Conservation (phyloP, 2,113 vertebrate species). For the Macroglossus sobrinus region DNA sequence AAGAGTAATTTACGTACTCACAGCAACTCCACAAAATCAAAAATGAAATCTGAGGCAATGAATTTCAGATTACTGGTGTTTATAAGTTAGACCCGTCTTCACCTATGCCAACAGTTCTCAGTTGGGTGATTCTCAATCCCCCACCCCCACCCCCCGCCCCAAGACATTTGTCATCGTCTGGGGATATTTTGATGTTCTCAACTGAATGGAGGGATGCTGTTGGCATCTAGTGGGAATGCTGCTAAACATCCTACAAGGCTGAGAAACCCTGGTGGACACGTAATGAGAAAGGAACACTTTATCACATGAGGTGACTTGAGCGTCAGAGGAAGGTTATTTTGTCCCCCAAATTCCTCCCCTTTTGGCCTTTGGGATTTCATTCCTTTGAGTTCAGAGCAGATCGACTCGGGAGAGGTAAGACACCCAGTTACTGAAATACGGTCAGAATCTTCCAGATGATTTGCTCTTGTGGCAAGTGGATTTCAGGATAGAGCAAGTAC, state of each 20-base stretch:
- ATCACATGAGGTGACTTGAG: not conserved
- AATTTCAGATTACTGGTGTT: not conserved
- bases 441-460: not conserved
- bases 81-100: not conserved
- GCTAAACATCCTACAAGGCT: not conserved
- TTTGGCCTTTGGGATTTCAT: not conserved
- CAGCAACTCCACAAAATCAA: conserved; percentile 27
- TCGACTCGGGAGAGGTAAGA: not conserved
- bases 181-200: not conserved
- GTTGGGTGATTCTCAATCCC: not conserved
- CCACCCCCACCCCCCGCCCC: rapidly evolving
- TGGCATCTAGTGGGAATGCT: not conserved
- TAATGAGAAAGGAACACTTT: not conserved
- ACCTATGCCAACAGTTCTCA: not conserved
- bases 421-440: not conserved
- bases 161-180: not conserved
- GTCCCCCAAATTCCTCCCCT: not conserved
- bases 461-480: not conserved
- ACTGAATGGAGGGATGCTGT: not conserved
- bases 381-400: not conserved
- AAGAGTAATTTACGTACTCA: conserved; percentile 36
- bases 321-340: not conserved
- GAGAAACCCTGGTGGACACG: not conserved
- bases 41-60: not conserved
- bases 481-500: not conserved